Evolutionary conservation across 2,888 invertebrate genomes (phyloP), one percentile per base, ranked within the genome.

Genomic region (Eurytoma californica): DNA sequence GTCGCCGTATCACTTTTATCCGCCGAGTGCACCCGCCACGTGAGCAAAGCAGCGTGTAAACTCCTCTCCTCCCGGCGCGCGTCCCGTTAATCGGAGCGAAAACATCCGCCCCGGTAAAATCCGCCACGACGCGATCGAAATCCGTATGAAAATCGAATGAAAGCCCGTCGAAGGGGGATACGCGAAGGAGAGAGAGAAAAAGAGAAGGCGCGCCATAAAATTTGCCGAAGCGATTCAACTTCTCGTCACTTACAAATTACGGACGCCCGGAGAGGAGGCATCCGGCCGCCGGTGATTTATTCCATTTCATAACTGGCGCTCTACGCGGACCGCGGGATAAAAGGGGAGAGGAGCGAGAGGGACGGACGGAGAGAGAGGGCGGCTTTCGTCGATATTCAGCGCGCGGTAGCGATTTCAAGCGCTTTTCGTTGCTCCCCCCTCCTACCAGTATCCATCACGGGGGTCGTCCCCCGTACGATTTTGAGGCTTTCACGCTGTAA

Each of bases 221-320:
- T 58, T 57, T 73, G 53, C 20, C 66, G n/a, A 65, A 63, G 55
- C 30, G 55, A 73, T 66, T 65, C 49, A 57, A 51, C 24, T n/a
- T 47, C 65, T 66, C 58, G 66, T 58, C 73, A 28, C 66, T 66
- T 66, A 58, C 49, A 28, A 67, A 74, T 66, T 58, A 51, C 66
- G 47, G 49, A 14, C n/a, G 3, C 51, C 30, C 18, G 39, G 39
- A 7, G 39, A 39, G 39, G 39, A 7, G 39, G 9, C 28, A 53
- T 53, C 28, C 20, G 24, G n/a, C 61, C 47, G 58, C 13, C 12
- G 49, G 39, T 20, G 39, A 72, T 74, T 66, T 74, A 74, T 74
- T 74, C 74, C 66, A 74, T 74, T 66, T 74, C 58, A 66, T 66
- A 57, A 73, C 65, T 57, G 65, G 24, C 66, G 30, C 60, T 60